Conservation (phyloP, 1,140 invertebrate genomes). For the Eumaeus atala region DNA sequence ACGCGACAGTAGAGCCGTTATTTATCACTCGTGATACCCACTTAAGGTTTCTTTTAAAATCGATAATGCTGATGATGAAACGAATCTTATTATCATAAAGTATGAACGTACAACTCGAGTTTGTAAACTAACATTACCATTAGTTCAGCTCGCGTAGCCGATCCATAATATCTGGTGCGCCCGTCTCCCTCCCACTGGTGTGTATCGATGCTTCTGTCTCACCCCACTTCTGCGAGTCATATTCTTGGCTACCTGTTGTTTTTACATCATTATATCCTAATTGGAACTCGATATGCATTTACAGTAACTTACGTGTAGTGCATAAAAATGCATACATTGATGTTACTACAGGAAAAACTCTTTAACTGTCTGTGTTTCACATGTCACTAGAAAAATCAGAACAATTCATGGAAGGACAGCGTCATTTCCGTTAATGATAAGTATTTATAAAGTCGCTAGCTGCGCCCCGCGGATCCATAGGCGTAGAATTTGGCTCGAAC, state of each 20-base stretch:
- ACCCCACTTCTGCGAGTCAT: slow-evolving; percentile 23
- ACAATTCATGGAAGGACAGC: no score
- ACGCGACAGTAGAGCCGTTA: no score
- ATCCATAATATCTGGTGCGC: slow-evolving; percentile 30
- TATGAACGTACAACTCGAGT: background rate
- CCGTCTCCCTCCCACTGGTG: slow-evolving; percentile 17
- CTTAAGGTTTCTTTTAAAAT: background rate
- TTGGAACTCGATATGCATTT: slow-evolving; percentile 65
- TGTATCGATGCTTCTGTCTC: slow-evolving; percentile 17
- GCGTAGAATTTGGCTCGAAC: no score
- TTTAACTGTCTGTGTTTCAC: no score
- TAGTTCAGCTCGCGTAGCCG: slow-evolving; percentile 23
- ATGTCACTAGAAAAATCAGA: no score
- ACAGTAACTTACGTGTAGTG: slow-evolving; percentile 14
- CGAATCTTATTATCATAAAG: slow-evolving; percentile 9
- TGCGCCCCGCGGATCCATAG: no score
- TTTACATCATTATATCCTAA: slow-evolving; percentile 62
- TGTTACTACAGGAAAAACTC: no score
- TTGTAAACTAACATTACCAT: slow-evolving; percentile 3
- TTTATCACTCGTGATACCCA: no score
- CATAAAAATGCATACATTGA: no score
- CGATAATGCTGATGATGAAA: background rate
- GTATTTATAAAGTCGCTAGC: no score
- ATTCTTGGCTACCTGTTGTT: slow-evolving; percentile 37
- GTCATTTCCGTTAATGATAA: no score